Evolutionary conservation across 1,140 invertebrate species (phyloP), one percentile per base, ranked within the genome.

Genomic region (Hetaerina americana): DNA sequence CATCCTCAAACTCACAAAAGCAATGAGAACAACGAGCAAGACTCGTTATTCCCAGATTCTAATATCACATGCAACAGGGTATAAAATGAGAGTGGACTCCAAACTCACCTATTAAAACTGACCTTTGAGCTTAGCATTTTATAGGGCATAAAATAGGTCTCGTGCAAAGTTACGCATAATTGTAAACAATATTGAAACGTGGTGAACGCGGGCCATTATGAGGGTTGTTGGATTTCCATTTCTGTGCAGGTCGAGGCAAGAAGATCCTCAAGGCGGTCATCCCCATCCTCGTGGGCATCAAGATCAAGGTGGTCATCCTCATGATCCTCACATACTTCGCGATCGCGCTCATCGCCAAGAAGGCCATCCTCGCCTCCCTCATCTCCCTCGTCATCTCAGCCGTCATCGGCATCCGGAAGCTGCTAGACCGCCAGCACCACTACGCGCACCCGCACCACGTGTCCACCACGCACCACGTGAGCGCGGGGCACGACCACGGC

Each of bases 281-380:
- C 70, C 87, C 87, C 8, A 77, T 88, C 27, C 75, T 89, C 68
- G 74, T 87, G 31, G 85, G 82, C 28, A 80, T 87, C 22, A 88
- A 88, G 79, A 78, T 86, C 73, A 89, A 89, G 77, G 78, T 88
- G 67, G 85, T 82, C 49, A 79, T 82, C 0, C 78, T 89, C 40
- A 81, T 83, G 18, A 82, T 83, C 27, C 79, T 87, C 18, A 80
- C 83, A 15, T 87, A 86, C 81, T 82, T 89, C 76, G 84, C 81
- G 27, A 83, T 88, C 71, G 82, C 83, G 28, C 78, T 89, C 66
- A 78, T 89, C 75, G 87, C 88, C 75, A 89, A 89, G 81, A 89
- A 88, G 76, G 88, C 87, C 69, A 81, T 89, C 74, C 75, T 88
- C 70, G 83, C 84, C 10, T 87, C 85, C 5, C 74, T 89, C 57